These are phyloP conservation scores for Zoanthus gigantus DNA, from an alignment of 92 coral and sea anemone species.

Conservation along the genomic window DNA sequence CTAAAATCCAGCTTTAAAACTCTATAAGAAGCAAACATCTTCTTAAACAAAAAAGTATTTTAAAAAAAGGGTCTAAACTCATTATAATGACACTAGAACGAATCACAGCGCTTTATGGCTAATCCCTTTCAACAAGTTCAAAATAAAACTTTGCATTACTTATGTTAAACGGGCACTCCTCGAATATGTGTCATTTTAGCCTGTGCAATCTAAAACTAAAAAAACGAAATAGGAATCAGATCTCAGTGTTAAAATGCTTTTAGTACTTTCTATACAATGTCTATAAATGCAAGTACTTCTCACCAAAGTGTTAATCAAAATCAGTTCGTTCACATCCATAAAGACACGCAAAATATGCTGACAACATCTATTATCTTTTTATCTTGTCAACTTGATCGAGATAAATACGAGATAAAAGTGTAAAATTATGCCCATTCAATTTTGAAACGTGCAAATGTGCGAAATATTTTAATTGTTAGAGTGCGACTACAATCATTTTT, in stretches of 20 bases:
- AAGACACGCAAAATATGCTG: background rate
- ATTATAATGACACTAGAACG: background rate
- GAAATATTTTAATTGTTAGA: background rate
- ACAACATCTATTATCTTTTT: background rate
- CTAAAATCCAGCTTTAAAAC: background rate
- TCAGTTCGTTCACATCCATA: background rate
- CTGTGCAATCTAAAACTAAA: background rate
- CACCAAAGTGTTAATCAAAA: slow-evolving; percentile 3
- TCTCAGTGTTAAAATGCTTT: background rate
- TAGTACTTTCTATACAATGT: background rate
- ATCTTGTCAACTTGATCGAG: background rate
- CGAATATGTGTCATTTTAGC: background rate
- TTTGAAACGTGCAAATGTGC: slow-evolving; percentile 1
- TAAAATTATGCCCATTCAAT: background rate
- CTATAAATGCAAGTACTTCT: slow-evolving; percentile 3
- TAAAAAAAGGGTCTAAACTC: background rate
- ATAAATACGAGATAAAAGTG: slow-evolving; percentile 10
- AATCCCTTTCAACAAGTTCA: slow-evolving; percentile 1
- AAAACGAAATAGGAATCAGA: background rate
- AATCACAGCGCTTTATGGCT: background rate
- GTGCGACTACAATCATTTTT: background rate
- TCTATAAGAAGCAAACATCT: background rate
- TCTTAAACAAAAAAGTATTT: background rate
- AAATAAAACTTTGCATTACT: background rate
- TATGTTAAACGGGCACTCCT: background rate